Base-by-base conservation (phyloP, 1,140 invertebrate species). In the Coptotermes formosanus region DNA sequence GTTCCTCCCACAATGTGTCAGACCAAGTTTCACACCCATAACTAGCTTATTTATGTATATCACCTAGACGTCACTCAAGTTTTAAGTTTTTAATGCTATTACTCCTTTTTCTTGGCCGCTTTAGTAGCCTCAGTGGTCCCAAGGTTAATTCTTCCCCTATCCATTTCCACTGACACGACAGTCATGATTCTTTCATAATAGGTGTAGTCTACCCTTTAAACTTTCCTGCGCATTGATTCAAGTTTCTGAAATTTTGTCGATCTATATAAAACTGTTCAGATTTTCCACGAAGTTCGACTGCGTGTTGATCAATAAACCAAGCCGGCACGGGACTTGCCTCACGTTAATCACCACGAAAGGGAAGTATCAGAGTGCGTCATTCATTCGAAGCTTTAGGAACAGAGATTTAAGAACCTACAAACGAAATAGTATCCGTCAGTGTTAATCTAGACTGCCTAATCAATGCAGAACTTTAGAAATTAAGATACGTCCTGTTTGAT, bases 271-370 rank as follows among this genome's bases (percentile, higher is more conserved):
- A 55, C 9, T 48, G 45, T 64, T 9, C 16, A 75, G 64, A 75
- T 75, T 75, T 75, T 75, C 64, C 64, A 75, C 64, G 64, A 75
- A 75, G 0, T 75, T 75, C n/a, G 64, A 75, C 64, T 75, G n/a
- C 7, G n/a, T 75, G 7, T 75, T 30, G n/a, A 75, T 75, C 64
- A 75, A 75, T 75, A 75, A 75, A 30, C 25, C 64, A 55, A 21
- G 14, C 52, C 21, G 64, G 14, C 64, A n/a, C 64, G 64, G 9
- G 64, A 75, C 64, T 75, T 75, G 9, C 64, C 14, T 75, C 25
- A 75, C 25, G 64, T 25, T 75, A 75, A 75, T 75, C 64, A 75
- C 16, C n/a, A 25, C 0, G 7, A 55, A 55, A 21, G 14, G 52
- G 19, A 55, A 55, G 14, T 55, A 55, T 1, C 25, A 6, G 16